A percentile compares a stretch with the other conserved stretches of the same genome.
Conservation (phyloP, 2,888 invertebrate species). For the Athalia rosae region DNA sequence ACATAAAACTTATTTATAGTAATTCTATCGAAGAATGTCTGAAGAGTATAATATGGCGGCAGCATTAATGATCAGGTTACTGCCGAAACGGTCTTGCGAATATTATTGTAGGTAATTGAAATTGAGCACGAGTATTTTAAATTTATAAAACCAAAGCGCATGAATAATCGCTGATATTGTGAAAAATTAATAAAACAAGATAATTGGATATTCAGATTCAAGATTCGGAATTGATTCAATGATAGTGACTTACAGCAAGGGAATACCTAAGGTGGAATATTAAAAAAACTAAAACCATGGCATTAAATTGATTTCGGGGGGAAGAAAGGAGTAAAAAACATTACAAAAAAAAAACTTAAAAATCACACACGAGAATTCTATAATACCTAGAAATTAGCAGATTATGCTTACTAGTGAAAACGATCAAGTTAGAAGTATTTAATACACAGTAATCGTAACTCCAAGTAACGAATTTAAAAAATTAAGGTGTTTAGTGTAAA, state of each 20-base stretch:
- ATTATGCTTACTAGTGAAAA: conserved; percentile 48
- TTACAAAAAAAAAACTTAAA: conserved; percentile 20
- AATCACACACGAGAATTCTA: conserved; percentile 41
- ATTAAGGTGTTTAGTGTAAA: conserved; percentile 54
- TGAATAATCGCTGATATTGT: conserved; percentile 17
- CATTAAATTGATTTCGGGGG: conserved; percentile 22
- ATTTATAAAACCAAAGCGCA: not conserved
- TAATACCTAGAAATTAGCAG: conserved; percentile 52
- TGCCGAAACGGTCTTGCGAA: conserved; percentile 16
- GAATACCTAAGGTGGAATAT: not conserved
- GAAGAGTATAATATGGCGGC: not conserved
- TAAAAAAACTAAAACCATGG: not conserved
- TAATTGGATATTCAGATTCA: conserved; percentile 20
- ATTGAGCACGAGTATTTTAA: conserved; percentile 18
- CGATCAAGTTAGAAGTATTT: conserved; percentile 47
- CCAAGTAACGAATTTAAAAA: conserved; percentile 57
- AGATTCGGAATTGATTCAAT: conserved; percentile 31
- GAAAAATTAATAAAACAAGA: conserved; percentile 1
- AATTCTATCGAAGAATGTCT: conserved; percentile 23
- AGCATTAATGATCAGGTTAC: not conserved
- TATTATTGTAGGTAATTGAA: conserved; percentile 26
- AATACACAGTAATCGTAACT: conserved; percentile 54
- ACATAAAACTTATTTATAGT: conserved; percentile 23
- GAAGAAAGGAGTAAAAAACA: conserved; percentile 6
- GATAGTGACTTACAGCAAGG: conserved; percentile 3